phyloP scores from a whole-genome alignment of 2,113 vertebrate species.

The Xenus cinereus region DNA sequence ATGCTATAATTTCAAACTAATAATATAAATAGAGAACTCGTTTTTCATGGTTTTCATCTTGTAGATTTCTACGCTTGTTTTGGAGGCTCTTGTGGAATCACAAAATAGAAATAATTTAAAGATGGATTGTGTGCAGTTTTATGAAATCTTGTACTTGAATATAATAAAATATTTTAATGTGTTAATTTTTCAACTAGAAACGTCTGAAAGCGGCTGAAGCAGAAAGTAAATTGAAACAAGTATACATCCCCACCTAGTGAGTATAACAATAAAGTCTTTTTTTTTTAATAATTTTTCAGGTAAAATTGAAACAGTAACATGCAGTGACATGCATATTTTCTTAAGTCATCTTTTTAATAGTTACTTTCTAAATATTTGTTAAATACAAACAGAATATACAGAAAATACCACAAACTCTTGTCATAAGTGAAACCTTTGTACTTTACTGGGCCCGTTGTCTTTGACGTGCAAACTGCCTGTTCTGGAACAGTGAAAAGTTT shows the following conservation, averaged over 20 bases:
- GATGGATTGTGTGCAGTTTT: not conserved
- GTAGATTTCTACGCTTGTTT: not conserved
- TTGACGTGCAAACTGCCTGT: not conserved
- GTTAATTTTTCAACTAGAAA: conserved; percentile 82
- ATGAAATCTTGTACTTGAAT: not conserved
- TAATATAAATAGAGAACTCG: not conserved
- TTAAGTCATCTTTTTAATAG: not conserved
- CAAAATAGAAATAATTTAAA: not conserved
- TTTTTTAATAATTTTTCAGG: not conserved
- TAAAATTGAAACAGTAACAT: not conserved
- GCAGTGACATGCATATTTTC: not conserved
- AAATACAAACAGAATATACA: not conserved
- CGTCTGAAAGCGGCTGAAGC: conserved; percentile 96
- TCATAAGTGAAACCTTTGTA: not conserved
- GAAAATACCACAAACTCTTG: not conserved
- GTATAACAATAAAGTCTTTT: conserved; percentile 66
- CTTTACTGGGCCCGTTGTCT: not conserved
- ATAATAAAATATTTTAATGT: conserved; percentile 35
- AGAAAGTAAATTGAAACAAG: conserved; percentile 98
- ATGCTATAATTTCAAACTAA: not conserved
- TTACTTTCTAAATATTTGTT: not conserved
- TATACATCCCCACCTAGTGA: conserved; percentile 99
- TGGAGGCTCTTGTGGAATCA: not conserved
- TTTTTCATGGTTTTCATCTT: not conserved
- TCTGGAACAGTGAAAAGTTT: not conserved